These are phyloP conservation scores for Sicus ferrugineus DNA, from an alignment of 2,888 invertebrate species.

Conservation along the genomic window DNA sequence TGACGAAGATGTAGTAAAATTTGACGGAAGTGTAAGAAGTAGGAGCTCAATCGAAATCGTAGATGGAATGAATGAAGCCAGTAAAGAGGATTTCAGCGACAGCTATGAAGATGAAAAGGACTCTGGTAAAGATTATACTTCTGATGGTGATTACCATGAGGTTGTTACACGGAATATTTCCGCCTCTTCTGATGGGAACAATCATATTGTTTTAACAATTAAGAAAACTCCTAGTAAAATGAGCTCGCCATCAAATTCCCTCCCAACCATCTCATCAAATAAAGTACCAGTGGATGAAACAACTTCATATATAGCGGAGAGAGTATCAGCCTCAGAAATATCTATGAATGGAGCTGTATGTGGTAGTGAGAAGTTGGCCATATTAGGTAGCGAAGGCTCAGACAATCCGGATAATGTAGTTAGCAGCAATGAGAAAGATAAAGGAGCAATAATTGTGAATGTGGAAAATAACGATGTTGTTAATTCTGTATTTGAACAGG, in stretches of 20 bases:
- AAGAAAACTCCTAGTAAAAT: constrained; percentile 60
- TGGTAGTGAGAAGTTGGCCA: background rate
- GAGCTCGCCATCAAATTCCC: constrained; percentile 51
- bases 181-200: constrained; percentile 47
- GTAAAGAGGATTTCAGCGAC: constrained; percentile 34
- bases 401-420: too few relatives aligned
- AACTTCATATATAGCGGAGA: too few relatives aligned
- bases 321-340: constrained; percentile 8
- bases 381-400: background rate
- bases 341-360: background rate
- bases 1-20: constrained; percentile 28
- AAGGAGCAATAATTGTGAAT: constrained; percentile 18
- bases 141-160: constrained; percentile 50
- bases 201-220: constrained; percentile 60
- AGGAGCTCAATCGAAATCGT: constrained; percentile 33
- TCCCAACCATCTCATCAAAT: constrained; percentile 44
- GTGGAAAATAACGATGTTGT: background rate
- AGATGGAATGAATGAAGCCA: constrained; percentile 33
- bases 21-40: background rate
- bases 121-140: constrained; percentile 40
- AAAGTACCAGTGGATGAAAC: constrained; percentile 16
- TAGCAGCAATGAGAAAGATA: too few relatives aligned
- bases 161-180: constrained; percentile 52
- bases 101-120: constrained; percentile 38
- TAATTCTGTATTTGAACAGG: background rate